Conservation (phyloP, 2,888 invertebrate species). For the Nasonovia ribisnigri region DNA sequence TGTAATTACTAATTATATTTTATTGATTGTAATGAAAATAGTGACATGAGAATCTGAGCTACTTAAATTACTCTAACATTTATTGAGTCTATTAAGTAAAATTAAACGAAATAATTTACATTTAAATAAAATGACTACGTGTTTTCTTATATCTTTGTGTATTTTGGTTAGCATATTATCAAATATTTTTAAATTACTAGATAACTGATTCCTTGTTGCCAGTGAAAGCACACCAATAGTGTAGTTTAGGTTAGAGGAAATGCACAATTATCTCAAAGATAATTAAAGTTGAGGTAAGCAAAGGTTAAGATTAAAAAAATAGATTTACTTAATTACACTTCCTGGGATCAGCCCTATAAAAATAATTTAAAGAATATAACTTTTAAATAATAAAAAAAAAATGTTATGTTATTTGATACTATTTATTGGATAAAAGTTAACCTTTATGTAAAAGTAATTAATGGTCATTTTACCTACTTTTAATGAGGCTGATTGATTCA, state of each 20-base stretch:
- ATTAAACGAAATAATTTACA: neutral
- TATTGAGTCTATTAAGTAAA: neutral
- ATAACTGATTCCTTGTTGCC: neutral
- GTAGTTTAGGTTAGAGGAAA: neutral
- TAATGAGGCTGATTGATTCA: neutral
- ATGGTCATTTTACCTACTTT: neutral
- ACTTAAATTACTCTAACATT: neutral
- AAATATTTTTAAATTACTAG: neutral
- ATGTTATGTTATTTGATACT: neutral
- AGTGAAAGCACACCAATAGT: neutral
- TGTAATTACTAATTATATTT: neutral
- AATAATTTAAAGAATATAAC: neutral
- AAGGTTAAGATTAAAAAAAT: neutral
- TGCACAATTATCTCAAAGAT: neutral
- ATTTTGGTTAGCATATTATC: neutral
- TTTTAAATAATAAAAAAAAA: neutral
- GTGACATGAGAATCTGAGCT: neutral
- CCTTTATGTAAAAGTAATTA: neutral
- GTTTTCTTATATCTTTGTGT: neutral
- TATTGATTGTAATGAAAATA: conserved; percentile 11
- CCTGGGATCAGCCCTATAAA: neutral
- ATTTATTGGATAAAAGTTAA: neutral
- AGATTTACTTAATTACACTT: neutral
- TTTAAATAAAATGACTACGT: neutral
- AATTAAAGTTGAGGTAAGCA: neutral